Base-by-base conservation (phyloP, 2,888 invertebrate genomes). In the Clivina fossor region DNA sequence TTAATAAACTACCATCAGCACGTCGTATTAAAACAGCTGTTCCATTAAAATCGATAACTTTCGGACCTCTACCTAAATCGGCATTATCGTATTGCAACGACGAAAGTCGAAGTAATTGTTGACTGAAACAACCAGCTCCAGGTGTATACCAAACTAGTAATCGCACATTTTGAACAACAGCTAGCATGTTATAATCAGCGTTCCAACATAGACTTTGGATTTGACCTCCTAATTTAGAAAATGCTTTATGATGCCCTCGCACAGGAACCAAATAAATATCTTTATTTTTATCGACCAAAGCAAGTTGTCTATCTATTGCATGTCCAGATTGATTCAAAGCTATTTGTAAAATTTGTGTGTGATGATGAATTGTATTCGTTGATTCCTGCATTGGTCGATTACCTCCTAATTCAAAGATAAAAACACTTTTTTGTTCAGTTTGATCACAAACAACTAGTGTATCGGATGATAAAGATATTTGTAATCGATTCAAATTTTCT, bases 1-100 rank as follows among this genome's bases (percentile, higher is more conserved):
- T 85, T 22, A 96, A 77, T 8, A 93, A 73, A 0, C 95, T 90
- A 0, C 98, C 98, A 67, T 97, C 94, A 0, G 88, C 88, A 33
- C 93, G 83, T 58, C 94, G 83, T 43, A 98, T 81, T 1, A 87
- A 86, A 1, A 93, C 84, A 51, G 90, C 84, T 57, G 90, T 90
- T 57, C 92, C 91, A 64, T 90, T 84, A 66, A 95, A 91, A 64
- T 83, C 86, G 53, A 86, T 77, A 8, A 97, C 81, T 56, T 84
- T 80, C 0, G 95, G 91, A 66, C 88, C 88, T 65, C 91, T 86
- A 2, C 95, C 95, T 64, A 93, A 84, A 71, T 96, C 94, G 60
- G 76, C 71, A 1, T 78, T 76, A 63, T 80, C 79, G 57, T 78
- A 72, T 8, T 76, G 76, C 24, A 79, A 65, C 1, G 79, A 79